phyloP scores from a whole-genome alignment of 2,113 vertebrate species.

The Agapornis roseicollis region DNA sequence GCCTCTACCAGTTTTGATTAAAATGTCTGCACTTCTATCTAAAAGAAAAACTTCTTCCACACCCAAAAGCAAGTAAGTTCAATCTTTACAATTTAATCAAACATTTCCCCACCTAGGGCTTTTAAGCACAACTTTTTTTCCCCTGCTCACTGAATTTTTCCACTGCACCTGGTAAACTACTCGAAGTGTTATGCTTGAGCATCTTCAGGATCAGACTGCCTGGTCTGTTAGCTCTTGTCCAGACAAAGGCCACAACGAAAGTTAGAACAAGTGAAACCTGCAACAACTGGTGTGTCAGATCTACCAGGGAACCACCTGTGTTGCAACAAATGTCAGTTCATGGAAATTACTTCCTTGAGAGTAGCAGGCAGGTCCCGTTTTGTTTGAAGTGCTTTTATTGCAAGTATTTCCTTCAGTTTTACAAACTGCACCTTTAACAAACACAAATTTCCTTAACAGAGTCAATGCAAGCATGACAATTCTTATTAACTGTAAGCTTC shows the following conservation, averaged over 20 bases:
- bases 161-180: neutral
- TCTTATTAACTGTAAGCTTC: neutral
- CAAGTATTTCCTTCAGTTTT: conserved; percentile 12
- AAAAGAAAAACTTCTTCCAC: neutral
- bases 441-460: neutral
- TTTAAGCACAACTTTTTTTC: neutral
- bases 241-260: neutral
- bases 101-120: neutral
- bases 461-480: neutral
- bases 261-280: neutral
- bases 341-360: conserved; percentile 62
- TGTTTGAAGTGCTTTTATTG: neutral
- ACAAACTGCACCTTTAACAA: neutral
- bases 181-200: neutral
- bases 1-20: neutral
- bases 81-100: neutral
- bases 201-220: neutral
- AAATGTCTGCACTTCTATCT: neutral
- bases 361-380: neutral
- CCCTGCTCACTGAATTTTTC: neutral
- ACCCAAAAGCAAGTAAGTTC: neutral
- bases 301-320: neutral
- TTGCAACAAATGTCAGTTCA: neutral
- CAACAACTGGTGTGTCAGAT: neutral
- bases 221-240: neutral